Conservation (phyloP, 2,113 vertebrate genomes). For the Zeus faber region DNA sequence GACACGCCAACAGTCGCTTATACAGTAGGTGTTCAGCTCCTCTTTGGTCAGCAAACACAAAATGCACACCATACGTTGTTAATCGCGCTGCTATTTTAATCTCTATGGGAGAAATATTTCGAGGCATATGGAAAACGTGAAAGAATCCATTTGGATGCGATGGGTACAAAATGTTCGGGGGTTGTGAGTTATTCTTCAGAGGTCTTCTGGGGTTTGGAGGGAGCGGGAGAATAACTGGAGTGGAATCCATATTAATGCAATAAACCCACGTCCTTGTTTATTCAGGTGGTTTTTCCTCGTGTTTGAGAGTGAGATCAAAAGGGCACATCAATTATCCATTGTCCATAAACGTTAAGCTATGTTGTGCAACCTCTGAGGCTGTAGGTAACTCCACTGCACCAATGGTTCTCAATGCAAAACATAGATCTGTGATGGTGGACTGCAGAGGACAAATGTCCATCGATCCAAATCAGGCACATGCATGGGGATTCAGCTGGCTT, state of each 20-base stretch:
- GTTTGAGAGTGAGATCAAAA: conserved; percentile 63
- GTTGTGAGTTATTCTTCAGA: conserved; percentile 64
- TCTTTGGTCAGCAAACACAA: too few species aligned
- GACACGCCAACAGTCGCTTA: too few species aligned
- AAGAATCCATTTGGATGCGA: conserved; percentile 30
- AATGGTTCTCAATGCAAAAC: conserved; percentile 66
- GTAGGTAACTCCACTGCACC: conserved; percentile 70
- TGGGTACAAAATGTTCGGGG: conserved; percentile 40
- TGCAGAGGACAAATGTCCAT: conserved; percentile 48
- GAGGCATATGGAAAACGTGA: conserved; percentile 52
- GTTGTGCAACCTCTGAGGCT: conserved; percentile 51
- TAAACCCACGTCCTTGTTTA: conserved; percentile 69
- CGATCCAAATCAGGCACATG: conserved; percentile 19
- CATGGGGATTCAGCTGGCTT: too few species aligned
- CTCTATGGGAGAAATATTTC: conserved; percentile 13
- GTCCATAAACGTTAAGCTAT: conserved; percentile 73
- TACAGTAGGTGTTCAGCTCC: too few species aligned
- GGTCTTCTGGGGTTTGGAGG: conserved; percentile 49
- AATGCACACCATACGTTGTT: too few species aligned
- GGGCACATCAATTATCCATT: conserved; percentile 68
- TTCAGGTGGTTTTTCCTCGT: conserved; percentile 75
- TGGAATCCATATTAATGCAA: conserved; percentile 66
- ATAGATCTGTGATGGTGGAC: conserved; percentile 55
- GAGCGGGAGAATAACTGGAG: conserved; percentile 36
- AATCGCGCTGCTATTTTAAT: too few species aligned